These are phyloP conservation scores for Sanderia malayensis DNA, from an alignment of 30 jellyfish, hydroid and myxozoan species.

Conservation along the genomic window DNA sequence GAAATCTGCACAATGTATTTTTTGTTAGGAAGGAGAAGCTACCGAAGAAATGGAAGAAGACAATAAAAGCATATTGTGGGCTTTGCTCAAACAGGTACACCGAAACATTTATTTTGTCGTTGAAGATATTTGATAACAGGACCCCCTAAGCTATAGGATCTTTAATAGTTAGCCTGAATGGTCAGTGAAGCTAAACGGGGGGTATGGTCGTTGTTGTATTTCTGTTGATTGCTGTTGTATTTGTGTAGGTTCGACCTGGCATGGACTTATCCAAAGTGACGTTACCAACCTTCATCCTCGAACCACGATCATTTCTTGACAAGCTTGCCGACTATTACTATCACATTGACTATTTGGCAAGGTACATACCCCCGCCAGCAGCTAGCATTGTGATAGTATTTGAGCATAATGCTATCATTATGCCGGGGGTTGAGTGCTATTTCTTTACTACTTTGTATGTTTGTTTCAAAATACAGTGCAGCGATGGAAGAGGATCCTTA, in stretches of 20 bases:
- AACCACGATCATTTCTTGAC: slow-evolving; percentile 94
- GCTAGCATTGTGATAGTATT: too few species aligned
- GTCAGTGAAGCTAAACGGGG: too few species aligned
- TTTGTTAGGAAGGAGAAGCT: slow-evolving; percentile 88
- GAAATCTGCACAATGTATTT: too few species aligned
- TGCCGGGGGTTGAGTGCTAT: too few species aligned
- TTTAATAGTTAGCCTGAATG: too few species aligned
- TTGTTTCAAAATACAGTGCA: slow-evolving; percentile 50
- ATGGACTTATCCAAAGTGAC: slow-evolving; percentile 96
- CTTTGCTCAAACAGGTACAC: slow-evolving; percentile 91
- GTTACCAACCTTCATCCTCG: slow-evolving; percentile 90
- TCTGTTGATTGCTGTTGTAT: too few species aligned
- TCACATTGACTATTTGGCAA: slow-evolving; percentile 74
- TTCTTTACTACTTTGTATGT: not conserved
- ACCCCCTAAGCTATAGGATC: too few species aligned
- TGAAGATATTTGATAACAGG: too few species aligned
- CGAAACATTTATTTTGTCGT: too few species aligned
- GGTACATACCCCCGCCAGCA: too few species aligned
- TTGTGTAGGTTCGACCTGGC: slow-evolving; percentile 99
- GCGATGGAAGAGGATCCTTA: slow-evolving; percentile 87
- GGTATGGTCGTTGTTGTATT: too few species aligned
- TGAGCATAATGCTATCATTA: too few species aligned
- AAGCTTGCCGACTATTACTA: slow-evolving; percentile 84
- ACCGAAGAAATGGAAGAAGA: slow-evolving; percentile 97
- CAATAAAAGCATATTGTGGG: slow-evolving; percentile 91